Conservation (phyloP, 2,888 invertebrate genomes). For the Heliconius sara region DNA sequence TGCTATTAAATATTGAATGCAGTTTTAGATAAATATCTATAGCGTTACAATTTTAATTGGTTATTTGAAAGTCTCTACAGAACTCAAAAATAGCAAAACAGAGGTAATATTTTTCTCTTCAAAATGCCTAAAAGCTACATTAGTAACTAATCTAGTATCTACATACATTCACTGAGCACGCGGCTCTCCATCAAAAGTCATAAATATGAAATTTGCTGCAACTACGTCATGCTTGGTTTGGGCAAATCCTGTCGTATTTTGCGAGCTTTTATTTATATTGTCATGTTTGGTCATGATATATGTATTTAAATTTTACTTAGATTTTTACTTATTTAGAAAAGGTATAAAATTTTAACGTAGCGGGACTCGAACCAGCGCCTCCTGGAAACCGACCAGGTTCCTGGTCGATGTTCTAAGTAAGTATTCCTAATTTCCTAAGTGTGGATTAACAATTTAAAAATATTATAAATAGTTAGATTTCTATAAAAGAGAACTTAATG, state of each 20-base stretch:
- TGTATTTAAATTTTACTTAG: not conserved
- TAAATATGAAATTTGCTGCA: constrained; percentile 22
- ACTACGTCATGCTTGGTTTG: not conserved
- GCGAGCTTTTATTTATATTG: not conserved
- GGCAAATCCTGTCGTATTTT: not conserved
- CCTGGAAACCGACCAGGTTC: too few relatives aligned
- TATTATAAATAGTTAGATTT: too few relatives aligned
- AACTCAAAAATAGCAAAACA: not conserved
- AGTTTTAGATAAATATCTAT: too few relatives aligned
- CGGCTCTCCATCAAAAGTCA: constrained; percentile 8
- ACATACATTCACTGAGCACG: not conserved
- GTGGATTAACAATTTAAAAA: too few relatives aligned
- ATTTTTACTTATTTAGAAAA: not conserved
- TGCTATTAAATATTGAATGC: too few relatives aligned
- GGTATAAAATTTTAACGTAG: too few relatives aligned
- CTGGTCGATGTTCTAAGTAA: too few relatives aligned
- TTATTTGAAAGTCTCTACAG: too few relatives aligned
- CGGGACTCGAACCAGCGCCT: too few relatives aligned
- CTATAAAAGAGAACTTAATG: too few relatives aligned
- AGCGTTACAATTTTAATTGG: too few relatives aligned
- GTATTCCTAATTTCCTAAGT: too few relatives aligned
- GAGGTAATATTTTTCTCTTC: not conserved
- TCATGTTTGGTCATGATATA: not conserved
- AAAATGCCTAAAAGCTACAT: not conserved
- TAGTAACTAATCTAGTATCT: not conserved